phyloP scores from a whole-genome alignment of 2,113 vertebrate species.

The Lonchura striata region DNA sequence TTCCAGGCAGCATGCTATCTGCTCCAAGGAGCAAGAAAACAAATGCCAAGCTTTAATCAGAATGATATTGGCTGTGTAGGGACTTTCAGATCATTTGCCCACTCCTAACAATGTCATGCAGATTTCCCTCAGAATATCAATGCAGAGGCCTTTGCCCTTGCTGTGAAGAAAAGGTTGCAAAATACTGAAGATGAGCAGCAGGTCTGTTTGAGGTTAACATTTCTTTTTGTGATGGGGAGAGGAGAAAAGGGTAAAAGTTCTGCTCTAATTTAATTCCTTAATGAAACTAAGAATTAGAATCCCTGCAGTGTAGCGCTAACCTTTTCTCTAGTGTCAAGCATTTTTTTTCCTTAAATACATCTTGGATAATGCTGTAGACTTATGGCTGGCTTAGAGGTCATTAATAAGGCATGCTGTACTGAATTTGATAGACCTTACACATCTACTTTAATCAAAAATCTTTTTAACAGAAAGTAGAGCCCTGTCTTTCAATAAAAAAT shows the following conservation, averaged over 20 bases:
- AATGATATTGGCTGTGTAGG: constrained; percentile 12
- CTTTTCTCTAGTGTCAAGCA: constrained; percentile 46
- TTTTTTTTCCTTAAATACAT: constrained; percentile 4
- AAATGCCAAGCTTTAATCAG: constrained; percentile 69
- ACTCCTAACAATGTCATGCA: constrained; percentile 28
- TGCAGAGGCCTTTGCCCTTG: constrained; percentile 26
- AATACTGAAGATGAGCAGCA: constrained; percentile 13
- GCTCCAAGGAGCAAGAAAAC: constrained; percentile 59
- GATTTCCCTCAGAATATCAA: constrained; percentile 46
- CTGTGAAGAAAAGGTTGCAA: constrained; percentile 24
- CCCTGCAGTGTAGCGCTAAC: neutral
- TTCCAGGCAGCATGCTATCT: constrained; percentile 58
- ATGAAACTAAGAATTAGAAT: constrained; percentile 67
- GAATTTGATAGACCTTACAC: neutral
- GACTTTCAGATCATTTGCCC: constrained; percentile 44
- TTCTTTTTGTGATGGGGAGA: neutral
- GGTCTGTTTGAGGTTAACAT: neutral
- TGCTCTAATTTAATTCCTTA: constrained; percentile 65
- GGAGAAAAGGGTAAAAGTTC: constrained; percentile 28
- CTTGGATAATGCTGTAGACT: neutral
- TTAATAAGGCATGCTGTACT: constrained; percentile 13
- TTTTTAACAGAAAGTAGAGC: neutral
- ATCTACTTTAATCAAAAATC: neutral
- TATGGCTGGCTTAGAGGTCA: neutral
- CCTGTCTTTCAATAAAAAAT: neutral